phyloP scores from a whole-genome alignment of 2,888 invertebrate genomes.

The Nemotelus nigrinus region DNA sequence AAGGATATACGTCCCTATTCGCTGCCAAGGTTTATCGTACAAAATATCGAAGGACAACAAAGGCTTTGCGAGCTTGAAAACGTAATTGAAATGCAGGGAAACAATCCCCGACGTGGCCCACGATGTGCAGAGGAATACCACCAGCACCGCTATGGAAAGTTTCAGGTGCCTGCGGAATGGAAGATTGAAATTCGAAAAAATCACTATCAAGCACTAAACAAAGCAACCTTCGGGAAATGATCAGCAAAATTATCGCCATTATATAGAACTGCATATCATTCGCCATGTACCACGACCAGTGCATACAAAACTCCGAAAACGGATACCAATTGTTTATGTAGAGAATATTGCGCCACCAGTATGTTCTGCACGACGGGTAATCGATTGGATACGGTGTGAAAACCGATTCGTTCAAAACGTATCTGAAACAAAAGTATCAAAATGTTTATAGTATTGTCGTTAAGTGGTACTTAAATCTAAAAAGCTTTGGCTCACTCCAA shows the following conservation, averaged over 20 bases:
- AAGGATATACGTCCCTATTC: slow-evolving; percentile 82
- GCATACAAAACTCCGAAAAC: slow-evolving; percentile 80
- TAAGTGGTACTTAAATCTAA: not conserved
- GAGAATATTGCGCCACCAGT: slow-evolving; percentile 86
- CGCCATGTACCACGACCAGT: slow-evolving; percentile 86
- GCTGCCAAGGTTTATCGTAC: slow-evolving; percentile 86
- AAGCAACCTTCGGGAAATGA: slow-evolving; percentile 73
- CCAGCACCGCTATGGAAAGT: slow-evolving; percentile 69
- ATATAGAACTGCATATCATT: slow-evolving; percentile 83
- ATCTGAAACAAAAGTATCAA: slow-evolving; percentile 61
- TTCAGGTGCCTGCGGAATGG: slow-evolving; percentile 69
- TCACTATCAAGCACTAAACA: too few species aligned
- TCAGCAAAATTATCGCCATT: slow-evolving; percentile 72
- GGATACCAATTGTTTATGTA: slow-evolving; percentile 85
- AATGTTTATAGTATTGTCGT: not conserved
- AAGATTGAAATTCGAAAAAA: not conserved
- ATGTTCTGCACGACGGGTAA: slow-evolving; percentile 77
- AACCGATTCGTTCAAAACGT: slow-evolving; percentile 76
- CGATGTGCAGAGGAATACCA: slow-evolving; percentile 73
- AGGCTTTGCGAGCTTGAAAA: slow-evolving; percentile 79
- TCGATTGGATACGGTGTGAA: slow-evolving; percentile 78
- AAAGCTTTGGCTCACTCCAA: slow-evolving; percentile 62
- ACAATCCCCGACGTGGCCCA: slow-evolving; percentile 81
- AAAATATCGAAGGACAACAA: slow-evolving; percentile 84
- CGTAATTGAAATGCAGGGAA: slow-evolving; percentile 78